phyloP scores from a whole-genome alignment of 2,888 invertebrate species.

The Mimas tiliae region DNA sequence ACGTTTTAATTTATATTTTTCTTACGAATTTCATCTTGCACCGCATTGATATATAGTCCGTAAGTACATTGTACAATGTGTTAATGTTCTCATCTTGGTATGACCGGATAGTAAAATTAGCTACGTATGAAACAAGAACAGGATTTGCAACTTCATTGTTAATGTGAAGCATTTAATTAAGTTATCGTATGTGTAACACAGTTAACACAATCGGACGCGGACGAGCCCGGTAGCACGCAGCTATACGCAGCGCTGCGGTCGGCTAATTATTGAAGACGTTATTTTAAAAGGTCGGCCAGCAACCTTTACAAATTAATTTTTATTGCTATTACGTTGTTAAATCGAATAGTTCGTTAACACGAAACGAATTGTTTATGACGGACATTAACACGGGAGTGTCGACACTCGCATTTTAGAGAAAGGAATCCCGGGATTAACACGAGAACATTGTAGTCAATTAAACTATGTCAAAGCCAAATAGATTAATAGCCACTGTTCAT shows the following conservation, averaged over 20 bases:
- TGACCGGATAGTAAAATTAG: neutral
- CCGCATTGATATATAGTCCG: neutral
- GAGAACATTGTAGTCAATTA: slow-evolving; percentile 27
- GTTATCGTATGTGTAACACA: slow-evolving; percentile 12
- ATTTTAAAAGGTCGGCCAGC: slow-evolving; percentile 54
- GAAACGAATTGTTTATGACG: slow-evolving; percentile 77
- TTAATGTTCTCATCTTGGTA: neutral
- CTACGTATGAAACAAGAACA: neutral
- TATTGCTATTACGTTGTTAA: slow-evolving; percentile 64
- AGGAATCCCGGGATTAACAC: slow-evolving; percentile 52
- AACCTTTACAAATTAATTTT: slow-evolving; percentile 69
- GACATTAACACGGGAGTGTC: slow-evolving; percentile 69
- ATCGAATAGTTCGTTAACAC: slow-evolving; percentile 68
- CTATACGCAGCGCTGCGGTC: neutral
- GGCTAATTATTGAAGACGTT: slow-evolving; percentile 41
- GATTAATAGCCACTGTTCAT: neutral
- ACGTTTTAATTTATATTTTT: slow-evolving; percentile 11
- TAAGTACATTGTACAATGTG: neutral
- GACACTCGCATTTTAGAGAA: slow-evolving; percentile 67
- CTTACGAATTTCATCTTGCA: slow-evolving; percentile 2
- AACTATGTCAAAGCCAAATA: slow-evolving; percentile 11
- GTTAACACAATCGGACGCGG: slow-evolving; percentile 21
- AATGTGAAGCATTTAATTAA: slow-evolving; percentile 11
- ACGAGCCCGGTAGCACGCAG: slow-evolving; percentile 34
- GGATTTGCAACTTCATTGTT: neutral